phyloP scores from a whole-genome alignment of 2,888 invertebrate genomes.

The Euplagia quadripunctaria region DNA sequence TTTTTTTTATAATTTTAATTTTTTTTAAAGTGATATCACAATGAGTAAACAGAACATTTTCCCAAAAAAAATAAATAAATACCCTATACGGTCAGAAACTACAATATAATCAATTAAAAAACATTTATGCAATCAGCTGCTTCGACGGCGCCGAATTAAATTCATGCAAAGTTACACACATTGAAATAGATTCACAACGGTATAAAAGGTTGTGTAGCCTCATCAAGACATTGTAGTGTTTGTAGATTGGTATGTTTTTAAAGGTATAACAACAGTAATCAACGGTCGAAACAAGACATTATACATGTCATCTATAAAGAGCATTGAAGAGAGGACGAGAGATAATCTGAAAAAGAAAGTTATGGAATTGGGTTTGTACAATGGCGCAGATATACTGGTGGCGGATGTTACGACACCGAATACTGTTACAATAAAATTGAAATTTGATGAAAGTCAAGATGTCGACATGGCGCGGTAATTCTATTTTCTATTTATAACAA shows the following conservation, averaged over 20 bases:
- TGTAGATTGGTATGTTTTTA: constrained; percentile 25
- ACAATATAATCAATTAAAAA: no score
- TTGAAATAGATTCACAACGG: no score
- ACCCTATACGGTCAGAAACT: no score
- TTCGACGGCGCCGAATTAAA: no score
- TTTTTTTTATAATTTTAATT: no score
- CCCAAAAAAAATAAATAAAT: no score
- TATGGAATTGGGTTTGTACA: constrained; percentile 93
- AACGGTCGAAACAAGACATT: constrained; percentile 96
- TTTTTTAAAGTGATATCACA: no score
- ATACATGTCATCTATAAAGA: constrained; percentile 96
- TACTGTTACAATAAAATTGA: constrained; percentile 92
- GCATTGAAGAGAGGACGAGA: constrained; percentile 96
- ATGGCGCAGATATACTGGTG: constrained; percentile 95
- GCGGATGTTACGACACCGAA: constrained; percentile 97
- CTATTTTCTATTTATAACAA: neutral
- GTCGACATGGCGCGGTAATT: constrained; percentile 76
- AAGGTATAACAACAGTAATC: constrained; percentile 92
- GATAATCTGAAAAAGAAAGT: constrained; percentile 96
- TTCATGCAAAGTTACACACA: no score
- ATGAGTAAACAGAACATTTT: no score
- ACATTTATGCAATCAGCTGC: no score
- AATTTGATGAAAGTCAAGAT: constrained; percentile 87
- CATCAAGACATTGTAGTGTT: no score
- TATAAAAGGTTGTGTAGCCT: no score